Evolutionary conservation across 2,113 vertebrate genomes (phyloP).

Genomic region (Apodemus sylvaticus): DNA sequence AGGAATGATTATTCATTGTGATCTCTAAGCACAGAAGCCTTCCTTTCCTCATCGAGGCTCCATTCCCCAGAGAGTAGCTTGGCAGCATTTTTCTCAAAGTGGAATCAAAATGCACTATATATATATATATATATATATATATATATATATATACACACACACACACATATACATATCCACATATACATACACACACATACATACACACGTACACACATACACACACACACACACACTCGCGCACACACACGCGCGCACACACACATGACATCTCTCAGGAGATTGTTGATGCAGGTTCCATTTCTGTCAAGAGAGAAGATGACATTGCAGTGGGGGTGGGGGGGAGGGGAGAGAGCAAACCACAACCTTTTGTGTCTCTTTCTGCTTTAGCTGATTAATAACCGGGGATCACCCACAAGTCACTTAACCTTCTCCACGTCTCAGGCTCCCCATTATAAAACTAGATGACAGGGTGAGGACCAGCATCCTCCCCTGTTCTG

Average conservation of each 20-base stretch:
- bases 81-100: slow-evolving; percentile 73
- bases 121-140: slow-evolving; percentile 43
- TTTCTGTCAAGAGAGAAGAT: slow-evolving; percentile 60
- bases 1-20: slow-evolving; percentile 77
- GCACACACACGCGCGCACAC: neutral
- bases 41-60: slow-evolving; percentile 49
- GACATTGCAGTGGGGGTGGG: neutral
- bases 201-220: neutral
- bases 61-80: slow-evolving; percentile 69
- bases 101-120: slow-evolving; percentile 73
- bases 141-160: neutral
- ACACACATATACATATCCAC: too few relatives aligned
- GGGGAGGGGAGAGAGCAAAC: neutral
- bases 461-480: neutral
- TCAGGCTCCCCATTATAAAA: neutral
- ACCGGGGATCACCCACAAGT: neutral
- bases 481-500: neutral
- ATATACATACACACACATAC: neutral
- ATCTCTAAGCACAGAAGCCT: slow-evolving; percentile 63
- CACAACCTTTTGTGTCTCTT: neutral
- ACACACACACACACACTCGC: too few relatives aligned
- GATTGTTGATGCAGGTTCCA: slow-evolving; percentile 63
- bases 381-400: neutral
- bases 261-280: slow-evolving; percentile 68
- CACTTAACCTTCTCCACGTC: neutral